These are phyloP conservation scores for Orthochromis malagaraziensis DNA, from an alignment of 2,113 vertebrate genomes.

Conservation along the genomic window DNA sequence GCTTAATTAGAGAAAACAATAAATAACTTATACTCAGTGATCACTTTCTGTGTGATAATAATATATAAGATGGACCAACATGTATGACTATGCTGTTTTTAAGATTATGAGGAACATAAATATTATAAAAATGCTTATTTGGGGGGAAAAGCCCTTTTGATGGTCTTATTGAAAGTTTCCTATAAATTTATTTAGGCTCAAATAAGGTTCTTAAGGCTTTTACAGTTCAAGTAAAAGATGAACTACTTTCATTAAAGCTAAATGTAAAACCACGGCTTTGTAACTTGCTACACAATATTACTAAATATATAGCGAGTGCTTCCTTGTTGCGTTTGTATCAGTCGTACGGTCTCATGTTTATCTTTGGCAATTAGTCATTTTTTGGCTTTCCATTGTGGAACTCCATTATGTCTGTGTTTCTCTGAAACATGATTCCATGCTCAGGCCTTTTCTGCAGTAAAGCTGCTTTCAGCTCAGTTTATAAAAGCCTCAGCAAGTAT, in stretches of 20 bases:
- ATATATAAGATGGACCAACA: background rate
- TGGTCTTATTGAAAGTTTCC: background rate
- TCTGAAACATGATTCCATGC: background rate
- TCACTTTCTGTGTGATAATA: background rate
- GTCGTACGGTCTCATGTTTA: background rate
- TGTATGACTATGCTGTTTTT: background rate
- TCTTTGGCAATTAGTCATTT: background rate
- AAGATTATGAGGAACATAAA: background rate
- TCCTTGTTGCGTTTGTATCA: background rate
- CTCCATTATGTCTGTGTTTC: background rate
- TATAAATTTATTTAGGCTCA: background rate
- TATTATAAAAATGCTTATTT: background rate
- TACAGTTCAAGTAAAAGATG: background rate
- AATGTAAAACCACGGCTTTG: background rate
- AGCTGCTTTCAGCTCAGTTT: background rate
- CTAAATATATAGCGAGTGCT: background rate
- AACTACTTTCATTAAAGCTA: background rate
- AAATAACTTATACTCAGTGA: background rate
- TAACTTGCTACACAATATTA: background rate
- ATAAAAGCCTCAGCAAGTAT: background rate
- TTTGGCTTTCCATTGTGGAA: background rate
- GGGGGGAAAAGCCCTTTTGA: fast-evolving
- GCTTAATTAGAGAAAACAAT: background rate
- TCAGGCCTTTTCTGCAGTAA: background rate
- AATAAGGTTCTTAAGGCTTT: background rate